phyloP scores from a whole-genome alignment of 1,140 invertebrate species.

The Potamilus streckersoni region DNA sequence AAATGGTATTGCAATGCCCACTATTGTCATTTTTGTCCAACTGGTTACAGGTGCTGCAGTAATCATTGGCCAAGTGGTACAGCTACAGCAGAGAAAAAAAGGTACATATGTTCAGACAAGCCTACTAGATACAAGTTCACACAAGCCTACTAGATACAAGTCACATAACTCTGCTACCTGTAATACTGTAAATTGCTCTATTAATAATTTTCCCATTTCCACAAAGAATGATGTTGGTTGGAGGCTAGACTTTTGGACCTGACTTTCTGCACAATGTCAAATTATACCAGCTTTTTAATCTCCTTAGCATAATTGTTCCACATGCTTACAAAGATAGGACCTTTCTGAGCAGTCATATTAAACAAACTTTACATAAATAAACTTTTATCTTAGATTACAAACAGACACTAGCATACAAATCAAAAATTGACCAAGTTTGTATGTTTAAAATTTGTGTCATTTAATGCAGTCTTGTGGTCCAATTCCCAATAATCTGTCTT shows the following conservation, averaged over 20 bases:
- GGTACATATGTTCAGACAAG: not conserved
- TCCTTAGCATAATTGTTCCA: too few species aligned
- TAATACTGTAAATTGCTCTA: not conserved
- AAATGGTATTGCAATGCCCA: not conserved
- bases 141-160: not conserved
- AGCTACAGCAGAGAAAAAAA: constrained; percentile 59
- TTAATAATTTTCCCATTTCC: not conserved
- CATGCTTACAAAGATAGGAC: too few species aligned
- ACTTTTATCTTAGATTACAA: too few species aligned
- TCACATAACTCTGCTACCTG: not conserved
- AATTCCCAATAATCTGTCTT: too few species aligned
- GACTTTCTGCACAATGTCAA: constrained; percentile 31
- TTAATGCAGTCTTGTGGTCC: too few species aligned
- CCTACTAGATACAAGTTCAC: too few species aligned
- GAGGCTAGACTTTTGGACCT: not conserved
- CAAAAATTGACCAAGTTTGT: too few species aligned
- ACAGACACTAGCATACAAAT: too few species aligned
- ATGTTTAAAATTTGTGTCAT: too few species aligned
- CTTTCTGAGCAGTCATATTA: too few species aligned
- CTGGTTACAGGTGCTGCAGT: constrained; percentile 29
- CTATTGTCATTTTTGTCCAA: not conserved
- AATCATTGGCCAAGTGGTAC: constrained; percentile 68
- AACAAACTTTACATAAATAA: too few species aligned
- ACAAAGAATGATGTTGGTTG: not conserved
- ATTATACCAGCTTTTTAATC: not conserved